A percentile compares a stretch with the other conserved stretches of the same genome.
phyloP scores from a whole-genome alignment of 2,888 invertebrate species.

The Drosophila prolongata region DNA sequence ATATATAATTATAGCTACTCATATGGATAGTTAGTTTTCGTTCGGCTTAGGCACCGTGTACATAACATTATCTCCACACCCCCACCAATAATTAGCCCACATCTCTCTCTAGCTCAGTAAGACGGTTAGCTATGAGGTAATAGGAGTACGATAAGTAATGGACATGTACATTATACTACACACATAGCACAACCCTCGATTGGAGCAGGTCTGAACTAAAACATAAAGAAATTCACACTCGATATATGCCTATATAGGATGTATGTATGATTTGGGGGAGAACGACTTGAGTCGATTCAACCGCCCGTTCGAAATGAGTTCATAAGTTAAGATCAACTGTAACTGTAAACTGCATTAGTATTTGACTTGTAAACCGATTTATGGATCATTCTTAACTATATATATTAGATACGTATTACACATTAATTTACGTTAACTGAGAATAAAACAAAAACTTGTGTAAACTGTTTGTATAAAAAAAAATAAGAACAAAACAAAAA shows the following conservation, averaged over 20 bases:
- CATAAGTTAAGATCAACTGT: slow-evolving; percentile 33
- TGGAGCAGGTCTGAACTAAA: slow-evolving; percentile 30
- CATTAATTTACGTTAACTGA: slow-evolving; percentile 44
- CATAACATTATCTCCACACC: slow-evolving; percentile 70
- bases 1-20: neutral
- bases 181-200: slow-evolving; percentile 51
- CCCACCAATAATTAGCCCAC: slow-evolving; percentile 64
- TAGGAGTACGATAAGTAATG: slow-evolving; percentile 36
- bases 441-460: slow-evolving; percentile 52
- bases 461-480: slow-evolving; percentile 79
- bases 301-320: slow-evolving; percentile 21
- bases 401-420: slow-evolving; percentile 36
- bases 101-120: slow-evolving; percentile 23
- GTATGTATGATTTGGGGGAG: slow-evolving; percentile 18
- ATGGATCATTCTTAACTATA: slow-evolving; percentile 46
- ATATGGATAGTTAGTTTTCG: slow-evolving; percentile 45
- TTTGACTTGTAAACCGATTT: slow-evolving; percentile 53
- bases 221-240: slow-evolving; percentile 17
- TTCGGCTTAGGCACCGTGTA: slow-evolving; percentile 68
- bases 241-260: slow-evolving; percentile 7
- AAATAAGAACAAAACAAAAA: slow-evolving; percentile 45
- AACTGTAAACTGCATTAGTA: slow-evolving; percentile 68
- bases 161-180: slow-evolving; percentile 57
- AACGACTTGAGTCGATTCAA: neutral
- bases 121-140: slow-evolving; percentile 20